A percentile compares a stretch with the other conserved stretches of the same genome.
These are phyloP conservation scores for Agapornis roseicollis DNA, from an alignment of 2,113 vertebrate genomes.

Conservation along the genomic window DNA sequence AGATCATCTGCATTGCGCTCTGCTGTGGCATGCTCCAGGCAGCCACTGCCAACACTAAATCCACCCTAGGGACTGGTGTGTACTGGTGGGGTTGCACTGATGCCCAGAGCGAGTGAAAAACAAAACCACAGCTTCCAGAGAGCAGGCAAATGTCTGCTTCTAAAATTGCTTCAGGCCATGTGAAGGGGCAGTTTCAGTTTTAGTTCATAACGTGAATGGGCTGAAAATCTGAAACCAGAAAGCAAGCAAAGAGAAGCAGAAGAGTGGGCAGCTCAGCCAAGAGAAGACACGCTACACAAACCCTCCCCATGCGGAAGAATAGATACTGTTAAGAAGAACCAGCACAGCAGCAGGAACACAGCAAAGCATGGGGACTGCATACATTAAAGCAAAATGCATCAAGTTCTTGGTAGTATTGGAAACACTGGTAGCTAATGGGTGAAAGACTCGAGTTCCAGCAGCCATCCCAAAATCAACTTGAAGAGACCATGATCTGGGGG, in stretches of 20 bases:
- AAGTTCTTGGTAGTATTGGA: not conserved
- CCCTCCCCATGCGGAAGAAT: not conserved
- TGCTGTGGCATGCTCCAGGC: not conserved
- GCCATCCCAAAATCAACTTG: not conserved
- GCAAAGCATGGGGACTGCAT: not conserved
- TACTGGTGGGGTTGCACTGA: not conserved
- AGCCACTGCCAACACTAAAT: not conserved
- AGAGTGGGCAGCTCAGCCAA: not conserved
- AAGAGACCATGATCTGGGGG: not conserved
- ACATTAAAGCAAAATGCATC: not conserved
- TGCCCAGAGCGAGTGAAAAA: fast-evolving
- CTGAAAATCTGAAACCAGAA: conserved; percentile 16
- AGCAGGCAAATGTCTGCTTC: not conserved
- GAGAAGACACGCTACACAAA: not conserved
- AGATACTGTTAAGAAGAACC: not conserved
- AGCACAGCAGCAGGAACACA: not conserved
- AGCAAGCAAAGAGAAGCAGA: not conserved
- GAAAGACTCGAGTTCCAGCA: not conserved
- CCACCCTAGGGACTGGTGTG: not conserved
- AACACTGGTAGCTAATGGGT: not conserved
- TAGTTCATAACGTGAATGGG: fast-evolving
- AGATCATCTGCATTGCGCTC: not conserved
- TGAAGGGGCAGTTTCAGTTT: not conserved
- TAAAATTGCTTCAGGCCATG: not conserved
- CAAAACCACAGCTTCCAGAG: not conserved